Base-by-base conservation (phyloP, 2,797 vertebrate species). In the Chloroceryle amazona region DNA sequence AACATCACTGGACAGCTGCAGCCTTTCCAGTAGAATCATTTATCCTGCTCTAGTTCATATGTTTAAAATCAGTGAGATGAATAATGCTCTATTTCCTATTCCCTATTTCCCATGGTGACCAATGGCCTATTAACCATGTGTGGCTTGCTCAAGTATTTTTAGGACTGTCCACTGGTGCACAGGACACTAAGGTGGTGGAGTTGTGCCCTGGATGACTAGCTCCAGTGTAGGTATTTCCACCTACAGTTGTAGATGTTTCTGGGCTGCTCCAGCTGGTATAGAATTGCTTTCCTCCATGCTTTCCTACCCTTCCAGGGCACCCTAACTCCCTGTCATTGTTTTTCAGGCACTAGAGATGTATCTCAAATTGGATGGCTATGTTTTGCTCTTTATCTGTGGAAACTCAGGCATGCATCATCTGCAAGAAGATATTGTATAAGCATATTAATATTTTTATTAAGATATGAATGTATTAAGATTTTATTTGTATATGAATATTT, bases 381-480 rank as follows among this genome's bases (percentile, higher is more conserved):
- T 55, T 83, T 83, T 88, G 13, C 17, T 79, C 23, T 86, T 66
- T 74, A 11, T 62, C 74, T 85, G 23, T 78, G 39, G 39, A 63
- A 78, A 39, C 35, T 70, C 76, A 71, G 35, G 51, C 35, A 67
- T 25, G 23, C 26, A n/a, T 74, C 61, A 62, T 33, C 39, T 28
- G 19, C 10, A 7, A 73, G 33, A 90, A 52, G 10, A 8, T 79
- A 23, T 85, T 88, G 71, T 71, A 60, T 51, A 75, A 51, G 16
- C 16, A 57, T 10, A 74, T 54, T 35, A 52, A 81, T 84, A 47
- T 79, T 90, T 92, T 76, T 54, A 68, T 80, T 67, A 67, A 66
- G 14, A 31, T 31, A 44, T 3, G 13, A 44, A 47, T 42, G 22
- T 79, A 72, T 63, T 60, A 55, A 67, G 80, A 60, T 79, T 88